A percentile compares a stretch with the other conserved stretches of the same genome.
Evolutionary conservation across 1,140 invertebrate species (phyloP).

Genomic region (Heliconius himera): DNA sequence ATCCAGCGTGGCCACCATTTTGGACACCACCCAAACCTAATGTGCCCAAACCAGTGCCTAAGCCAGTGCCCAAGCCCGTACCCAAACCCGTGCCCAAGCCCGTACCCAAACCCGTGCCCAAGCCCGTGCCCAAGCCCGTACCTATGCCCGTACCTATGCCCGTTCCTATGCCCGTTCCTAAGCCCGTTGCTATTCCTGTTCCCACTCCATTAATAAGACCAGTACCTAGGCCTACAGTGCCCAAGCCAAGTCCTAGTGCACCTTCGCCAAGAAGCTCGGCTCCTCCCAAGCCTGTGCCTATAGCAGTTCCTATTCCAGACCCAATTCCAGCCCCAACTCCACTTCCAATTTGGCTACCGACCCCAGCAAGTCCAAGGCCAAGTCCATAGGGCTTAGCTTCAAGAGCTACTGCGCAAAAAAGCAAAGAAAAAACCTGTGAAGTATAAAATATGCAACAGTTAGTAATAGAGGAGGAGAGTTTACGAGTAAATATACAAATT

Average conservation of each 20-base stretch:
- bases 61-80: neutral
- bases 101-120: neutral
- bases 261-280: neutral
- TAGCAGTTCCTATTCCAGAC: conserved; percentile 7
- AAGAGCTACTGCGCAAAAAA: conserved; percentile 18
- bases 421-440: conserved; percentile 30
- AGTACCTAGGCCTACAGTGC: neutral
- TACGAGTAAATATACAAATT: conserved; percentile 12
- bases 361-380: no score
- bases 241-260: conserved; percentile 1
- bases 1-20: neutral
- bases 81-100: conserved; percentile 1
- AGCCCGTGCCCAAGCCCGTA: neutral
- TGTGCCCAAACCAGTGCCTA: neutral
- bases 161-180: neutral
- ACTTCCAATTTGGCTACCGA: neutral
- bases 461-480: neutral
- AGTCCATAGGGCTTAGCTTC: conserved; percentile 20
- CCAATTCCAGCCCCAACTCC: neutral
- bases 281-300: conserved; percentile 5
- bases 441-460: neutral
- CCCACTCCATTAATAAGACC: neutral
- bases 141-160: neutral
- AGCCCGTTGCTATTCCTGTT: neutral
- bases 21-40: neutral